Percentiles rank a stretch among this genome's conserved stretches.
These are phyloP conservation scores for Hepsetus odoe DNA, from an alignment of 2,113 vertebrate species.

Conservation along the genomic window DNA sequence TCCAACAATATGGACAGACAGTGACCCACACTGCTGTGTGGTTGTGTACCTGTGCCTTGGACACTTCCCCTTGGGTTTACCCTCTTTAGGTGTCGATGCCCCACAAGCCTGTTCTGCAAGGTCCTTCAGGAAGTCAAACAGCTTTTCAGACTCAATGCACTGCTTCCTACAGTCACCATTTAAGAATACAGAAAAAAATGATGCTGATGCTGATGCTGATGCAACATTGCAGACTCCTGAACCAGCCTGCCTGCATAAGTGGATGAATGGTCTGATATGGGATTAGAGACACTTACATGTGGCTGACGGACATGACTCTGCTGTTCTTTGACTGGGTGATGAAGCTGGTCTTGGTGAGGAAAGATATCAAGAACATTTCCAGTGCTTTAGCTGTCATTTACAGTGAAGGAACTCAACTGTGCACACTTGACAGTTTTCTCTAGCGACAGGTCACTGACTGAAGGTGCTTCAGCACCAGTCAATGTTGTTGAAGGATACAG, in stretches of 20 bases:
- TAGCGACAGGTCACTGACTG: not conserved
- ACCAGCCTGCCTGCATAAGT: not conserved
- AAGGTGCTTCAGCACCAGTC: not conserved
- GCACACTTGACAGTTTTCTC: not conserved
- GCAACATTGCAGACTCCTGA: not conserved
- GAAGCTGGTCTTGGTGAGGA: slow-evolving; percentile 69
- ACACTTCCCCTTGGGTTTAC: slow-evolving; percentile 62
- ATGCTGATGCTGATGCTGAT: not conserved
- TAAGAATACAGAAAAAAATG: not conserved
- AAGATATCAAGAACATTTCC: slow-evolving; percentile 75
- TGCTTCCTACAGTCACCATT: slow-evolving; percentile 66
- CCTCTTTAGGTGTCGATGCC: slow-evolving; percentile 57
- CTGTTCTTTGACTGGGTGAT: slow-evolving; percentile 72
- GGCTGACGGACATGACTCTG: slow-evolving; percentile 67
- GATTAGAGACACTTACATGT: slow-evolving; percentile 68
- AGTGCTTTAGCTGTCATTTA: slow-evolving; percentile 68
- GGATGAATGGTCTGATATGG: not conserved
- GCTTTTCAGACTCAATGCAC: slow-evolving; percentile 74
- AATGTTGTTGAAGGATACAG: slow-evolving; percentile 69
- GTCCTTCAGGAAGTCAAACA: slow-evolving; percentile 76
- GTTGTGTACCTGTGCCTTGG: slow-evolving; percentile 65
- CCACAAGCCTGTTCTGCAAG: slow-evolving; percentile 57
- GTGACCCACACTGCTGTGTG: not conserved
- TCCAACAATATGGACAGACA: not conserved
- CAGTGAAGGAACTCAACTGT: slow-evolving; percentile 19